phyloP scores from a whole-genome alignment of 2,113 vertebrate species.

The Ophthalmolycus amberensis region DNA sequence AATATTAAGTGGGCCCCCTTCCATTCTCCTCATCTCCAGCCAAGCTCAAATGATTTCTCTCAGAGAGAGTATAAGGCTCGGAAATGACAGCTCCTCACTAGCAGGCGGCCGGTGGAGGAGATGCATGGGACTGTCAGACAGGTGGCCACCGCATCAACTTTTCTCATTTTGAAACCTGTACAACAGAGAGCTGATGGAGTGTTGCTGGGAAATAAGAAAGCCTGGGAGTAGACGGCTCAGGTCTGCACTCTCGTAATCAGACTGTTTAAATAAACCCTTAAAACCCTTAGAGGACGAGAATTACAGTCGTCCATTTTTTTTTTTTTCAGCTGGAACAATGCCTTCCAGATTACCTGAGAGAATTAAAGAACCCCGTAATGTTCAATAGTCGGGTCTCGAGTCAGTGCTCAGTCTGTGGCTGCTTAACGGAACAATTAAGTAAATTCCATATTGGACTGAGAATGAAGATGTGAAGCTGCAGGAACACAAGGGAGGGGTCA shows the following conservation, averaged over 20 bases:
- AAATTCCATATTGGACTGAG: conserved; percentile 37
- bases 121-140: conserved; percentile 31
- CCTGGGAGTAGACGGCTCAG: conserved; percentile 19
- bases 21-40: conserved; percentile 73
- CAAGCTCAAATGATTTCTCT: conserved; percentile 73
- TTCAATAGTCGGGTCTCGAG: conserved; percentile 41
- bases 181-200: conserved; percentile 1
- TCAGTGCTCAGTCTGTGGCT: conserved; percentile 32
- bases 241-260: conserved; percentile 33
- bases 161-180: background rate
- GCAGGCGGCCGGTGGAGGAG: background rate
- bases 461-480: conserved; percentile 43
- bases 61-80: conserved; percentile 19
- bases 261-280: conserved; percentile 49
- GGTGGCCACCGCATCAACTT: conserved; percentile 56
- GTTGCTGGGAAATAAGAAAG: conserved; percentile 48
- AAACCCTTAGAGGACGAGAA: conserved; percentile 52
- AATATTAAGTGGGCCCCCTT: conserved; percentile 85
- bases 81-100: conserved; percentile 39
- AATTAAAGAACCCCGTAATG: conserved; percentile 53
- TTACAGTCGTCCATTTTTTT: conserved; percentile 59
- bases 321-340: conserved; percentile 57
- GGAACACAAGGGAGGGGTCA: conserved; percentile 22
- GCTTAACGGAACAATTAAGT: conserved; percentile 62
- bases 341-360: conserved; percentile 57